These are phyloP conservation scores for Gephyroberyx darwinii DNA, from an alignment of 2,797 vertebrate genomes.

Conservation along the genomic window DNA sequence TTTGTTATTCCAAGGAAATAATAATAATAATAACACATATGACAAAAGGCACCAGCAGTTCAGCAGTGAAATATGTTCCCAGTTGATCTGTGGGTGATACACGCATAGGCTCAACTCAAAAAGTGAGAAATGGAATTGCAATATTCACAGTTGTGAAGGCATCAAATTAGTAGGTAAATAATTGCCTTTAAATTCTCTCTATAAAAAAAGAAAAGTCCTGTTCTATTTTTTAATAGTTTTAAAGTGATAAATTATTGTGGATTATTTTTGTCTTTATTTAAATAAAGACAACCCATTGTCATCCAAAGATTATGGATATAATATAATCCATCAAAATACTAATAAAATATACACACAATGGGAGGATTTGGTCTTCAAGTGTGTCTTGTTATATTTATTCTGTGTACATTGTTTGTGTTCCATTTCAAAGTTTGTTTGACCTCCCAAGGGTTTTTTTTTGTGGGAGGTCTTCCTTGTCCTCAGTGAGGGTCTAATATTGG, in stretches of 20 bases:
- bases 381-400: not conserved
- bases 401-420: too few relatives aligned
- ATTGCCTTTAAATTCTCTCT: not conserved
- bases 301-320: not conserved
- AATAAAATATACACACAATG: conserved; percentile 12
- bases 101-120: not conserved
- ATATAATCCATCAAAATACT: conserved; percentile 9
- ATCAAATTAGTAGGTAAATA: not conserved
- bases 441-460: too few relatives aligned
- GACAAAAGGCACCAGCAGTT: conserved; percentile 27
- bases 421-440: too few relatives aligned
- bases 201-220: not conserved
- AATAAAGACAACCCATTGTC: conserved; percentile 11
- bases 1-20: conserved; percentile 50
- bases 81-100: not conserved
- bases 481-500: too few relatives aligned
- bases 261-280: conserved; percentile 4
- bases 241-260: not conserved
- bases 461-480: too few relatives aligned
- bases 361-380: not conserved
- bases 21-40: conserved; percentile 20
- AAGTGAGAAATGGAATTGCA: not conserved
- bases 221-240: conserved; percentile 12
- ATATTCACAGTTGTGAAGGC: not conserved
- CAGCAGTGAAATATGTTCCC: conserved; percentile 5